Conservation (phyloP, 2,888 invertebrate species). For the Argyresthia albistria region DNA sequence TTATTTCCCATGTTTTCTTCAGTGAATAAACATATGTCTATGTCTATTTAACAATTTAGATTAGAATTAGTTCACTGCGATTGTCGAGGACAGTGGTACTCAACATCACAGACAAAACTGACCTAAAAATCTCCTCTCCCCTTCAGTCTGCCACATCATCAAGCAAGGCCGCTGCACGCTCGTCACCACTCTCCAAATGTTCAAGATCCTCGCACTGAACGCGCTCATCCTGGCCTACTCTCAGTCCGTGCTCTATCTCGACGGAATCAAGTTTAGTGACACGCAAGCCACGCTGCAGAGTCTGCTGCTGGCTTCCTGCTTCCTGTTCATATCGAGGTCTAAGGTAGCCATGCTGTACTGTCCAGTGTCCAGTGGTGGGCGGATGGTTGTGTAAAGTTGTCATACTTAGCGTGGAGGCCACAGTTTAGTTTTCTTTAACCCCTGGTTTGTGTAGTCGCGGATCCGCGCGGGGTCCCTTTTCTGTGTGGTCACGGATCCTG, state of each 20-base stretch:
- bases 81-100: too few relatives aligned
- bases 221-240: constrained; percentile 98
- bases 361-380: too few relatives aligned
- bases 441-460: too few relatives aligned
- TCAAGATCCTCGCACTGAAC: constrained; percentile 98
- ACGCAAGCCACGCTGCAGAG: constrained; percentile 98
- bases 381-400: too few relatives aligned
- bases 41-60: too few relatives aligned
- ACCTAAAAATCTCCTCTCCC: neutral
- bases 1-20: too few relatives aligned
- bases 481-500: too few relatives aligned
- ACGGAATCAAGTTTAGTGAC: constrained; percentile 98
- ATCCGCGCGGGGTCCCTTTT: too few relatives aligned
- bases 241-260: constrained; percentile 97
- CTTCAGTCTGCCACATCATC: constrained; percentile 96
- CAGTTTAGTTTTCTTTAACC: too few relatives aligned
- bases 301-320: constrained; percentile 94
- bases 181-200: constrained; percentile 99
- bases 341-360: constrained; percentile 74
- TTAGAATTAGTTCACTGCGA: too few relatives aligned
- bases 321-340: constrained; percentile 97
- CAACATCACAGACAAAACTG: neutral
- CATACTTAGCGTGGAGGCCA: too few relatives aligned
- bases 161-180: constrained; percentile 99
- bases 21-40: too few relatives aligned